Evolutionary conservation across 1,140 invertebrate species (phyloP).

Genomic region (Venturia canescens): DNA sequence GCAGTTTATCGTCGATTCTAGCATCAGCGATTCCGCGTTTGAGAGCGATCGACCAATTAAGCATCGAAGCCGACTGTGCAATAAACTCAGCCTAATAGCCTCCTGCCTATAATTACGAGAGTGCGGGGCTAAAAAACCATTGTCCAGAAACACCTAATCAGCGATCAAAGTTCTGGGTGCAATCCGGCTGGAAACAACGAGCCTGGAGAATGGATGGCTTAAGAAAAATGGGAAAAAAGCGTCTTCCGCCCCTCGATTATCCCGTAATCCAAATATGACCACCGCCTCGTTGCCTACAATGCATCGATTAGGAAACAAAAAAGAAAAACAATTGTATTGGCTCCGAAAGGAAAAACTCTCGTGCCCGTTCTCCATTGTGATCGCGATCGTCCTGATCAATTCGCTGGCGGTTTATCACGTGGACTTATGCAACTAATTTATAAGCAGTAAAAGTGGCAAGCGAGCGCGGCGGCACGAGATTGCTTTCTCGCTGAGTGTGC

Average conservation of each 20-base stretch:
- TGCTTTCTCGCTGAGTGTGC: not conserved
- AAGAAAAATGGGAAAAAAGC: not conserved
- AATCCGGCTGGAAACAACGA: not conserved
- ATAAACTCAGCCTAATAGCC: no score
- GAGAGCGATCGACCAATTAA: no score
- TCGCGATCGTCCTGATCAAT: slow-evolving; percentile 32
- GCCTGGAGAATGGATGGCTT: not conserved
- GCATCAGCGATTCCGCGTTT: no score
- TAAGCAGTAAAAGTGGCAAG: not conserved
- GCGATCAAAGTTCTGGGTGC: not conserved
- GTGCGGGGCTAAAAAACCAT: not conserved
- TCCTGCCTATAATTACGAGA: no score
- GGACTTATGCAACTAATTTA: slow-evolving; percentile 24
- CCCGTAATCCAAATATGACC: slow-evolving; percentile 1
- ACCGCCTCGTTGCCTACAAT: not conserved
- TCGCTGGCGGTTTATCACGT: slow-evolving; percentile 22
- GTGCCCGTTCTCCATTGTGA: slow-evolving; percentile 34
- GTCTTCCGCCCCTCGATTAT: not conserved
- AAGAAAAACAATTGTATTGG: no score
- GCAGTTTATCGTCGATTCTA: no score
- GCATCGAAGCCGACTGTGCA: no score
- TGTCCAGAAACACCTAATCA: not conserved
- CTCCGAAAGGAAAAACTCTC: not conserved
- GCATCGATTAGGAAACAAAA: not conserved
- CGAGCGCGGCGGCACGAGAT: no score